Evolutionary conservation across 2,888 invertebrate genomes (phyloP).

Genomic region (Lucinisca nassula): DNA sequence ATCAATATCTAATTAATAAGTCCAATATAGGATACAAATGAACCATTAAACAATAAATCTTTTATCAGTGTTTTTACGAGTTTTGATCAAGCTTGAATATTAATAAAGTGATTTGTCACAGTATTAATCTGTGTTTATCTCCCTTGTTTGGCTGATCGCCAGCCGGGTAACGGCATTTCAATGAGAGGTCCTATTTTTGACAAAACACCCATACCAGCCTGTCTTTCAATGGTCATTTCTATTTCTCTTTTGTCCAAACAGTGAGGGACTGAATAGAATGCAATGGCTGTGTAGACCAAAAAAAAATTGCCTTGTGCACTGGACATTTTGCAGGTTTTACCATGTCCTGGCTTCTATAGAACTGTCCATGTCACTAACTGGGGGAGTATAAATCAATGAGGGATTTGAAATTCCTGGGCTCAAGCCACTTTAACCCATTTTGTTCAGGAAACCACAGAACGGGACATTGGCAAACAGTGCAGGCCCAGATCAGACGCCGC

Average conservation of each 20-base stretch:
- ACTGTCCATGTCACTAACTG: constrained; percentile 6
- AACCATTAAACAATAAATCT: neutral
- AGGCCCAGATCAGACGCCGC: no score
- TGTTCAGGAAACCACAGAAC: no score
- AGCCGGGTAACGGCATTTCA: constrained; percentile 7
- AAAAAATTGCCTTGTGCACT: no score
- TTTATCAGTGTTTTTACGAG: neutral
- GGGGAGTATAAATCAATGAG: constrained; percentile 4
- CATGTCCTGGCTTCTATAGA: neutral
- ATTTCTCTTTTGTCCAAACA: no score
- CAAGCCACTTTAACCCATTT: constrained; percentile 18
- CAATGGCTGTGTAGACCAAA: no score
- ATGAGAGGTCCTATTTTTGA: no score
- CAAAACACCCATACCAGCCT: no score
- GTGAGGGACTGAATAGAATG: no score
- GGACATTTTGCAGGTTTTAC: neutral
- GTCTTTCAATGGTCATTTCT: no score
- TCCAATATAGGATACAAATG: neutral
- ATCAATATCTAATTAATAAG: constrained; percentile 4
- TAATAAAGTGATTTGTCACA: constrained; percentile 17
- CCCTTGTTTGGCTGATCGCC: constrained; percentile 8
- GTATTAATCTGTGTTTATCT: neutral
- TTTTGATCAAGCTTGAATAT: constrained; percentile 2
- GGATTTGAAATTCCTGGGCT: neutral
- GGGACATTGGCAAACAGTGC: no score